A percentile compares a stretch with the other conserved stretches of the same genome.
Evolutionary conservation across 1,140 invertebrate species (phyloP).

Genomic region (Rhyacophila brunnea): DNA sequence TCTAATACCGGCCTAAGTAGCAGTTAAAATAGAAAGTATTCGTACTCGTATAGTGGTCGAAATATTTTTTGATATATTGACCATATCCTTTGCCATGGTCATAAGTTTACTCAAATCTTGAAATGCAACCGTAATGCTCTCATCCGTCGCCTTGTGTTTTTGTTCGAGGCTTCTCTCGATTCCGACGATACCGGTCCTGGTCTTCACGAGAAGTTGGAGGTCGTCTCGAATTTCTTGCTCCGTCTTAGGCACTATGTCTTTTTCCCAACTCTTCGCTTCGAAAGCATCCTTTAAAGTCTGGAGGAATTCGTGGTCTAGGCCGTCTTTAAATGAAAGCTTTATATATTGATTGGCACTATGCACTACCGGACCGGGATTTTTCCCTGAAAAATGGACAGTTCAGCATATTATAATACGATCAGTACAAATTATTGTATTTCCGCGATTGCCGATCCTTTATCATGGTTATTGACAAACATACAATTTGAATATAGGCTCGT

Average conservation of each 20-base stretch:
- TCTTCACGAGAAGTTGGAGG: slow-evolving; percentile 58
- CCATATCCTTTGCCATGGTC: slow-evolving; percentile 97
- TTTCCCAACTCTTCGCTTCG: slow-evolving; percentile 63
- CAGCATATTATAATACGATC: too few species aligned
- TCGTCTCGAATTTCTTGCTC: slow-evolving; percentile 34
- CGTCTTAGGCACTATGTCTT: slow-evolving; percentile 21
- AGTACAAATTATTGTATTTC: too few species aligned
- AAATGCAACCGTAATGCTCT: slow-evolving; percentile 90
- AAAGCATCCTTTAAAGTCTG: slow-evolving; percentile 62
- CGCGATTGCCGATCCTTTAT: too few species aligned
- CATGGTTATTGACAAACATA: too few species aligned
- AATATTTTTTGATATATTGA: slow-evolving; percentile 86
- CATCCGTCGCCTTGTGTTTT: slow-evolving; percentile 85
- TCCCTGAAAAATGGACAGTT: too few species aligned
- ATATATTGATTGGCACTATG: slow-evolving; percentile 72
- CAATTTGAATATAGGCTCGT: too few species aligned
- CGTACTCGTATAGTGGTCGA: slow-evolving; percentile 86
- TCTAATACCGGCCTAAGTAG: too few species aligned
- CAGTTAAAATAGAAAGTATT: neutral
- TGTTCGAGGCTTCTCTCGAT: slow-evolving; percentile 92
- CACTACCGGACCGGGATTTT: slow-evolving; percentile 71
- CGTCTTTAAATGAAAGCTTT: slow-evolving; percentile 87
- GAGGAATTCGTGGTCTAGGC: slow-evolving; percentile 71
- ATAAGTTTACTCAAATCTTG: slow-evolving; percentile 94
- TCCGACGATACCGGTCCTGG: slow-evolving; percentile 87